phyloP scores from a whole-genome alignment of 2,888 invertebrate genomes.

The Stomorhina lunata region DNA sequence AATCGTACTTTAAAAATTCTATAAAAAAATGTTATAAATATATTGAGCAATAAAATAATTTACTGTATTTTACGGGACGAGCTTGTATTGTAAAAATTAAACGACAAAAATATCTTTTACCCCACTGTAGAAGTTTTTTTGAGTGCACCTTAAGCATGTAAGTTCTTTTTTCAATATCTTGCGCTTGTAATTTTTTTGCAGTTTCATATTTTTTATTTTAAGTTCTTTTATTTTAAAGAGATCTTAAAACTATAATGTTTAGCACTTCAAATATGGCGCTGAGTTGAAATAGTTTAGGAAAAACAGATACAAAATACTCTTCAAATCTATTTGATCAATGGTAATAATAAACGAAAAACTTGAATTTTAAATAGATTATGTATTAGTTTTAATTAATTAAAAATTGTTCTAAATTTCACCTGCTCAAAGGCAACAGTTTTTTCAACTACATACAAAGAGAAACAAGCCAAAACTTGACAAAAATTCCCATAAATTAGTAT shows the following conservation, averaged over 20 bases:
- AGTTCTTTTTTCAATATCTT: constrained; percentile 8
- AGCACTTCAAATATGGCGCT: constrained; percentile 54
- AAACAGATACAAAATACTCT: neutral
- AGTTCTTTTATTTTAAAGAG: neutral
- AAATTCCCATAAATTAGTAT: constrained; percentile 41
- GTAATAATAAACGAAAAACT: neutral
- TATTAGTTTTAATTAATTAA: constrained; percentile 18
- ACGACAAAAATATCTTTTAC: neutral
- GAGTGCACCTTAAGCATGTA: neutral
- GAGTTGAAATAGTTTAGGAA: constrained; percentile 17
- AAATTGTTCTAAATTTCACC: constrained; percentile 22
- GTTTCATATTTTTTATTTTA: constrained; percentile 2
- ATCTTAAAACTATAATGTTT: constrained; percentile 22
- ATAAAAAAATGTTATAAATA: no score
- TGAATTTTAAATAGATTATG: neutral
- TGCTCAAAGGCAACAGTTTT: neutral
- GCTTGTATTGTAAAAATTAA: no score
- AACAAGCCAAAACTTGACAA: neutral
- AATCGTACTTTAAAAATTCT: no score
- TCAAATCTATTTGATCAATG: neutral
- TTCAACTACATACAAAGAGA: neutral
- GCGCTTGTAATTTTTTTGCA: neutral
- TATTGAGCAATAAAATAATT: no score
- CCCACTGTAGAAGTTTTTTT: constrained; percentile 30
- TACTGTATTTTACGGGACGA: no score